These are phyloP conservation scores for Nymphicus hollandicus DNA, from an alignment of 2,113 vertebrate species.

Conservation along the genomic window DNA sequence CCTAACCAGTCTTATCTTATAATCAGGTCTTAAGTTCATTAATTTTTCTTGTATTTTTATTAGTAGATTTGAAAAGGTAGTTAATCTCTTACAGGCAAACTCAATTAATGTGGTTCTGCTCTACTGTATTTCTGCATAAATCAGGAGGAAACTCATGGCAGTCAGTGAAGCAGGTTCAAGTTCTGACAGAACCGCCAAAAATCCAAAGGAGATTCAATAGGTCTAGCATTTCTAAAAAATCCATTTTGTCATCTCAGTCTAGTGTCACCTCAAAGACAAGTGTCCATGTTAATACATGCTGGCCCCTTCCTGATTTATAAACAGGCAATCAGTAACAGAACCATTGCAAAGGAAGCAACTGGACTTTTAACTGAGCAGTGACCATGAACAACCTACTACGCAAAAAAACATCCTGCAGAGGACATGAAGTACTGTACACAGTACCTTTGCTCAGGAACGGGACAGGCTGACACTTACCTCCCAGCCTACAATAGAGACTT, in stretches of 20 bases:
- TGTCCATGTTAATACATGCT: background rate
- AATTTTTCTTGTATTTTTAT: background rate
- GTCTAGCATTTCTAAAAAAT: background rate
- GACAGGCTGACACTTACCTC: conserved; percentile 79
- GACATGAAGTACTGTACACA: background rate
- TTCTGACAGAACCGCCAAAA: background rate
- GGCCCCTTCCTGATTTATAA: background rate
- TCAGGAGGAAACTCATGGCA: background rate
- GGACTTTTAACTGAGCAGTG: conserved; percentile 4
- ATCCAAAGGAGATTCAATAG: background rate
- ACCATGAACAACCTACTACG: background rate
- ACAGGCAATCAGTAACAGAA: conserved; percentile 12
- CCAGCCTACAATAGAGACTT: conserved; percentile 94
- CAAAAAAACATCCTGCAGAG: background rate
- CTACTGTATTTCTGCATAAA: background rate
- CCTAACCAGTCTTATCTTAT: background rate
- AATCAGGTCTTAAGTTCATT: background rate
- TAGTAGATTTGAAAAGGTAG: background rate
- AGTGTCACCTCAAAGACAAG: background rate
- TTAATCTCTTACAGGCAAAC: background rate
- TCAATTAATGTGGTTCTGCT: background rate
- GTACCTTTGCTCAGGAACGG: conserved; percentile 8
- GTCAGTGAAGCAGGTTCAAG: background rate
- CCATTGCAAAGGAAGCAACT: background rate
- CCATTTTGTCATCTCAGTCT: background rate